These are phyloP conservation scores for Anthonomus grandis DNA, from an alignment of 1,140 invertebrate genomes.

Conservation along the genomic window DNA sequence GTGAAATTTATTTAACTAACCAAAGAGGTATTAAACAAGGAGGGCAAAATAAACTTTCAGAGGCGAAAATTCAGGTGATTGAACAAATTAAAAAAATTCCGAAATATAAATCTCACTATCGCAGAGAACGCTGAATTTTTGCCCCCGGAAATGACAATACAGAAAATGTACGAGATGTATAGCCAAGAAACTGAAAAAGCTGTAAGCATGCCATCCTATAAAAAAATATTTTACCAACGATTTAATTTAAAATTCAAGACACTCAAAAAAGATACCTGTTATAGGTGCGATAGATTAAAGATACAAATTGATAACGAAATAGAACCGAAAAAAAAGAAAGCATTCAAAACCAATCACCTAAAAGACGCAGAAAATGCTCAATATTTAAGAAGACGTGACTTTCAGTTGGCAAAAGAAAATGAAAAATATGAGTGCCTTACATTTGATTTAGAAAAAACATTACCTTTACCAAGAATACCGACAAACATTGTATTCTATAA, in stretches of 20 bases:
- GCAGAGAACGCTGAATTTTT: constrained; percentile 3
- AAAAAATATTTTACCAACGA: neutral
- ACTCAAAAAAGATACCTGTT: constrained; percentile 6
- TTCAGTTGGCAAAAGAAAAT: constrained; percentile 12
- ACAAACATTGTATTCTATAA: constrained; percentile 39
- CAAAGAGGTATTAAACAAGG: constrained; percentile 2
- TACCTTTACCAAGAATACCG: constrained; percentile 40
- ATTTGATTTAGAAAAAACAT: constrained; percentile 44
- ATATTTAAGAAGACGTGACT: constrained; percentile 7
- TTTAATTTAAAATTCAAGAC: constrained; percentile 5
- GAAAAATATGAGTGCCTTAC: constrained; percentile 31
- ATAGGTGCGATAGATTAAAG: constrained; percentile 7
- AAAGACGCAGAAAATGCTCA: constrained; percentile 1
- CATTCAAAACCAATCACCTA: neutral
- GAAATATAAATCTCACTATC: constrained; percentile 17
- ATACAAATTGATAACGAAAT: neutral
- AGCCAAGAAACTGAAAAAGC: neutral
- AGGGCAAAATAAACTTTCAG: constrained; percentile 2
- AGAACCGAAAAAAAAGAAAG: neutral
- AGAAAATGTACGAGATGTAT: constrained; percentile 10
- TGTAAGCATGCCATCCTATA: neutral
- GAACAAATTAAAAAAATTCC: constrained; percentile 16
- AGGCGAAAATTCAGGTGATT: constrained; percentile 1
- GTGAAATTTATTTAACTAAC: neutral
- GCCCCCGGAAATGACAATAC: neutral